A percentile compares a stretch with the other conserved stretches of the same genome.
These are phyloP conservation scores for Hirtodrosophila confusa DNA, from an alignment of 2,888 invertebrate species.

Conservation along the genomic window DNA sequence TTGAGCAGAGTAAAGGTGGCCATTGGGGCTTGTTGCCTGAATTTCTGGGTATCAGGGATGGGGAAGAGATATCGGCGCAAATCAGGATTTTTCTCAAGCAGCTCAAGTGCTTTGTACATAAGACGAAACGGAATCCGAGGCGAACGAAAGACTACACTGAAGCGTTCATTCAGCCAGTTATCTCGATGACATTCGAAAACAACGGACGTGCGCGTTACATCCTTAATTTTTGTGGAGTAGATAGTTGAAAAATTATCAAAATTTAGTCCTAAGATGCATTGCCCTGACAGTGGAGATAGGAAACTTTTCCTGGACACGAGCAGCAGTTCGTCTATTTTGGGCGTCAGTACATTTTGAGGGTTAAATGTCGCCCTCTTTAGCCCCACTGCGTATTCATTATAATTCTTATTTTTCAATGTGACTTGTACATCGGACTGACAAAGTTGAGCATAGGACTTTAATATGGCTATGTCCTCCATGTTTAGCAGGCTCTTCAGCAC, in stretches of 20 bases:
- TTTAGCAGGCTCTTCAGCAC: constrained; percentile 61
- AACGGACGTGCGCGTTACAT: neutral
- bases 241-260: too few species aligned
- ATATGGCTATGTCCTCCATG: constrained; percentile 73
- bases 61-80: constrained; percentile 66
- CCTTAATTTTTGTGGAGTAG: neutral
- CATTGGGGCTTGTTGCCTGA: too few species aligned
- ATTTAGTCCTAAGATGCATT: too few species aligned
- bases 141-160: constrained; percentile 63
- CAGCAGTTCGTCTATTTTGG: constrained; percentile 12
- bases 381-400: constrained; percentile 22
- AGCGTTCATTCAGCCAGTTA: neutral
- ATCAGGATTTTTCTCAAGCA: constrained; percentile 29
- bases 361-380: neutral
- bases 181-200: fast-evolving
- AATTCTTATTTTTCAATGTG: neutral
- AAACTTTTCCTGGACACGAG: neutral
- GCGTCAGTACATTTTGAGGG: neutral
- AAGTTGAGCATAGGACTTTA: constrained; percentile 51
- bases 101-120: constrained; percentile 68
- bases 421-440: constrained; percentile 24
- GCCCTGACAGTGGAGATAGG: too few species aligned
- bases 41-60: neutral
- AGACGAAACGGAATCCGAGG: constrained; percentile 46
- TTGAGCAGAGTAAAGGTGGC: constrained; percentile 56